Evolutionary conservation across 2,113 vertebrate species (phyloP).

Genomic region (Cairina moschata): DNA sequence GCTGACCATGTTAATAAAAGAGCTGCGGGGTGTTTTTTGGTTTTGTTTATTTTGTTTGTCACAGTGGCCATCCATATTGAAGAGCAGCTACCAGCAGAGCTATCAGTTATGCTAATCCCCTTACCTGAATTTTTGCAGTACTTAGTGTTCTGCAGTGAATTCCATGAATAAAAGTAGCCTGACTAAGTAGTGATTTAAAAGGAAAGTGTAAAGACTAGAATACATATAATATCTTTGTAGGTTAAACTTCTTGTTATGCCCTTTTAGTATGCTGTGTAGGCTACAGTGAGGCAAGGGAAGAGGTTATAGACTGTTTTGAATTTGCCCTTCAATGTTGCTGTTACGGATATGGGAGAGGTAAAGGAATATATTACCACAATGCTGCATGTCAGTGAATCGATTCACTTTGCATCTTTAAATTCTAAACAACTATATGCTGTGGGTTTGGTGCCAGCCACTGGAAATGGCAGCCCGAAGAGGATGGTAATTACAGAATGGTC

Average conservation of each 20-base stretch:
- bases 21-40: no score
- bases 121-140: not conserved
- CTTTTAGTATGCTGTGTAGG: rapidly evolving
- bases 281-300: not conserved
- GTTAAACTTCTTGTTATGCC: not conserved
- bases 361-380: not conserved
- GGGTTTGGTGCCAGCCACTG: not conserved
- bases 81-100: not conserved
- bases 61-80: not conserved
- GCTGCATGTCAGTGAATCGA: not conserved
- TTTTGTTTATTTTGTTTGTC: not conserved
- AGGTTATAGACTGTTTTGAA: not conserved
- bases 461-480: not conserved
- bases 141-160: not conserved
- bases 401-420: not conserved
- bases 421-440: not conserved
- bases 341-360: rapidly evolving
- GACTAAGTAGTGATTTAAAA: not conserved
- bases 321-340: not conserved
- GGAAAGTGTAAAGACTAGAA: not conserved
- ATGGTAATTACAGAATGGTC: not conserved
- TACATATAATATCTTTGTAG: not conserved
- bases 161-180: not conserved
- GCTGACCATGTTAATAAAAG: not conserved
- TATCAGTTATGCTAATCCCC: not conserved